These are phyloP conservation scores for Ptiloglossa arizonensis DNA, from an alignment of 1,140 invertebrate genomes.

Conservation along the genomic window DNA sequence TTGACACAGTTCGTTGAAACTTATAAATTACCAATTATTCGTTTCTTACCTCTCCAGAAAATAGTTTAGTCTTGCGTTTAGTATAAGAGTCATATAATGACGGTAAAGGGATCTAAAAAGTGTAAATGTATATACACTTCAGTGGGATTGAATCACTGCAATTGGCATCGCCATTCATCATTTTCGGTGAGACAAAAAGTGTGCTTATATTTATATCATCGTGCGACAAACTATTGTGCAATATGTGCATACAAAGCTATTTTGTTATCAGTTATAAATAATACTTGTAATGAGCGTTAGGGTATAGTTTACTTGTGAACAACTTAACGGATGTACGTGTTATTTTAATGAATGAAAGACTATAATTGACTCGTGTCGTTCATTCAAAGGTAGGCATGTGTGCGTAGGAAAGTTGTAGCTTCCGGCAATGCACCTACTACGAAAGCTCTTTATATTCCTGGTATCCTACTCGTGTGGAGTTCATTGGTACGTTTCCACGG, in stretches of 20 bases:
- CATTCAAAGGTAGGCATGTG: not conserved
- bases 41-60: not conserved
- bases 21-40: not conserved
- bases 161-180: not conserved
- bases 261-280: too few species aligned
- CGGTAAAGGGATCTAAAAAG: too few species aligned
- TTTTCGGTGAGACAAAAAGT: not conserved
- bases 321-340: not conserved
- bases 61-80: not conserved
- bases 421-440: not conserved
- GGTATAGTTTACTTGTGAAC: too few species aligned
- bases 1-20: not conserved
- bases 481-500: conserved; percentile 78
- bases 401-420: conserved; percentile 2
- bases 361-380: not conserved
- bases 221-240: too few species aligned
- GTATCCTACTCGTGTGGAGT: conserved; percentile 73
- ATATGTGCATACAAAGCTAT: not conserved
- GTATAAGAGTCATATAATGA: not conserved
- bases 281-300: too few species aligned
- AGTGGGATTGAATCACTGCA: not conserved
- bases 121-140: not conserved
- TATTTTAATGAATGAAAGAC: not conserved
- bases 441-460: conserved; percentile 63
- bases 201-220: not conserved